Evolutionary conservation across 2,797 vertebrate species (phyloP).

Genomic region (Picus viridis): DNA sequence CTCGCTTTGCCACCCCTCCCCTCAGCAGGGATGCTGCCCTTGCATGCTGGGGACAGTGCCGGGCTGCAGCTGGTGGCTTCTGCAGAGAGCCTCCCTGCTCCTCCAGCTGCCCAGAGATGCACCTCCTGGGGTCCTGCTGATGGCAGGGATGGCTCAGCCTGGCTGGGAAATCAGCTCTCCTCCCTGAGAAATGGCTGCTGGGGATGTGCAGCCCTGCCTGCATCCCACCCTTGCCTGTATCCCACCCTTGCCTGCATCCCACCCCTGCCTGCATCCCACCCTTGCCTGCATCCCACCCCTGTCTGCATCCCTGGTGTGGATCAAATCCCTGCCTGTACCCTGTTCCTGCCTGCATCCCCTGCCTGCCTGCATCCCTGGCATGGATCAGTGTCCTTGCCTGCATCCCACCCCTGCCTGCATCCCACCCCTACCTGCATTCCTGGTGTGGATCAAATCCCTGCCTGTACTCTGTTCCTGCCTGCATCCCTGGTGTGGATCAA

Average conservation of each 20-base stretch:
- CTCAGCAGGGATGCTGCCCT: not conserved
- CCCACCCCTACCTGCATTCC: too few species aligned
- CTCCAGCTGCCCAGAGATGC: not conserved
- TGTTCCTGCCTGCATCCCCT: too few species aligned
- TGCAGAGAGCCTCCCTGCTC: not conserved
- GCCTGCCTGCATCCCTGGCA: too few species aligned
- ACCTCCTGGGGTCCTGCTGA: not conserved
- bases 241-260: too few species aligned
- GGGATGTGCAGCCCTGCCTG: accelerated
- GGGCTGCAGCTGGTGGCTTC: not conserved
- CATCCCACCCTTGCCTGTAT: too few species aligned
- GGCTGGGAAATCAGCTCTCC: too few species aligned
- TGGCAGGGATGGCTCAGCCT: not conserved
- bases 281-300: not conserved
- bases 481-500: too few species aligned
- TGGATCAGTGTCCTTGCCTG: too few species aligned
- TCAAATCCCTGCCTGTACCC: not conserved
- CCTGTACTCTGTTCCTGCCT: too few species aligned
- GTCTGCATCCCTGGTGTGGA: not conserved
- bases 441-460: too few species aligned
- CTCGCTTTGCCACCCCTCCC: not conserved
- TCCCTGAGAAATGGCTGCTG: not conserved
- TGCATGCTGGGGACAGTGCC: not conserved
- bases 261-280: too few species aligned
- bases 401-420: too few species aligned